These are phyloP conservation scores for Biston stratarius DNA, from an alignment of 2,888 invertebrate species.

Conservation along the genomic window DNA sequence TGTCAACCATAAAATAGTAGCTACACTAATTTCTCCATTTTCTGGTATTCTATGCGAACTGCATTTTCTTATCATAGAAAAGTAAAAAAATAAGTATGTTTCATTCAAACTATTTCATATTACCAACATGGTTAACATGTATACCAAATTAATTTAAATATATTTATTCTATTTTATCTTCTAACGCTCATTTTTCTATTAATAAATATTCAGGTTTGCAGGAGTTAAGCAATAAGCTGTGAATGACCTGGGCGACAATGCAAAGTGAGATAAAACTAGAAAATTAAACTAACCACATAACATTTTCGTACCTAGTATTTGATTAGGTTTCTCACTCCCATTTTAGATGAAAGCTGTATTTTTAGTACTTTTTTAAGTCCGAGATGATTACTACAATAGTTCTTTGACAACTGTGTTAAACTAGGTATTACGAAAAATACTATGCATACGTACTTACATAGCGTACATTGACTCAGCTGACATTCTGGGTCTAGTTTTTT, in stretches of 20 bases:
- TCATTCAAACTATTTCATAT: too few relatives aligned
- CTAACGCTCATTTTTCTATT: not conserved
- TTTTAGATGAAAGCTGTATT: too few relatives aligned
- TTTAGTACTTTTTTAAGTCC: not conserved
- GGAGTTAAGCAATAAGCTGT: slow-evolving; percentile 8
- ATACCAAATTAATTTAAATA: too few relatives aligned
- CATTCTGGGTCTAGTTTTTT: slow-evolving; percentile 61
- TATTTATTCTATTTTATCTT: too few relatives aligned
- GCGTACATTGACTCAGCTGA: slow-evolving; percentile 59
- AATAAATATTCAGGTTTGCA: not conserved
- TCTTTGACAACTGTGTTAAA: slow-evolving; percentile 1
- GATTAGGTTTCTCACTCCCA: too few relatives aligned
- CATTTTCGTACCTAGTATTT: not conserved
- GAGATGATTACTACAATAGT: not conserved
- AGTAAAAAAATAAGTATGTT: too few relatives aligned
- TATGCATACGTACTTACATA: slow-evolving; percentile 44
- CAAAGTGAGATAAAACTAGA: slow-evolving; percentile 11
- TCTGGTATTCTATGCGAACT: too few relatives aligned
- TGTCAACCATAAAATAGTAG: too few relatives aligned
- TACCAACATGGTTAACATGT: too few relatives aligned
- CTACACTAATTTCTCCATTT: too few relatives aligned
- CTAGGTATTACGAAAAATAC: slow-evolving; percentile 31
- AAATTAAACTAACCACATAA: not conserved
- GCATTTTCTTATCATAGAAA: too few relatives aligned
- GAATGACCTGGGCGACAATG: slow-evolving; percentile 27